Evolutionary conservation across 2,888 invertebrate genomes (phyloP).

Genomic region (Lepidocyrtoides sp.): DNA sequence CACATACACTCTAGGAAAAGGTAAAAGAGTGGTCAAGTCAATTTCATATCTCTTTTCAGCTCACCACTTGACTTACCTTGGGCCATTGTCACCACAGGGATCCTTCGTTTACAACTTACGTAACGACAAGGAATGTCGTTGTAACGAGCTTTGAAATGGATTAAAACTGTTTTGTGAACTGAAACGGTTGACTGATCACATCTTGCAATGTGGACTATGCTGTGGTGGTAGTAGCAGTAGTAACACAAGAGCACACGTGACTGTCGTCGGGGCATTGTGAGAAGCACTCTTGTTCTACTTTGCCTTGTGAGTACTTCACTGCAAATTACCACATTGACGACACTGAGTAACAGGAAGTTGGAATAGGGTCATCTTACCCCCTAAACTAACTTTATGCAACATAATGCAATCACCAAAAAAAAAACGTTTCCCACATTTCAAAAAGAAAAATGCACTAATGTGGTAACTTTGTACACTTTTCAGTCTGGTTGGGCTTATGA

Average conservation of each 20-base stretch:
- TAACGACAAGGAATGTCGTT: slow-evolving; percentile 51
- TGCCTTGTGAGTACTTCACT: background rate
- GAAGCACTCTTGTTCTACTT: background rate
- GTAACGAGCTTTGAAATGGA: slow-evolving; percentile 62
- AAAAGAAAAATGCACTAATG: too few species aligned
- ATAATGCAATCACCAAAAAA: background rate
- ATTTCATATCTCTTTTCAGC: slow-evolving; percentile 37
- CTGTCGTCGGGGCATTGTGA: slow-evolving; percentile 61
- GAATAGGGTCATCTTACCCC: background rate
- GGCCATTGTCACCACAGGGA: slow-evolving; percentile 77
- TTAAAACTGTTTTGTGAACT: slow-evolving; percentile 16
- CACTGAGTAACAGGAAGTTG: background rate
- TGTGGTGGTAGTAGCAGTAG: background rate
- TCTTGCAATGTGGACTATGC: background rate
- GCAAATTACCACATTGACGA: background rate
- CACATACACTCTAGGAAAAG: background rate
- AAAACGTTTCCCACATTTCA: background rate
- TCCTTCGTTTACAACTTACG: slow-evolving; percentile 57
- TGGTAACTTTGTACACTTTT: background rate
- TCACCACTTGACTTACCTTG: slow-evolving; percentile 68
- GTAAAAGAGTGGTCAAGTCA: slow-evolving; percentile 59
- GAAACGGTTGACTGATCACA: slow-evolving; percentile 46
- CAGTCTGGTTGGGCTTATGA: background rate
- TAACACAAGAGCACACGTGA: background rate
- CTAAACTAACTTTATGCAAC: background rate